These are phyloP conservation scores for Sinodicranocentrus sp. DNA, from an alignment of 2,888 invertebrate genomes.

Conservation along the genomic window DNA sequence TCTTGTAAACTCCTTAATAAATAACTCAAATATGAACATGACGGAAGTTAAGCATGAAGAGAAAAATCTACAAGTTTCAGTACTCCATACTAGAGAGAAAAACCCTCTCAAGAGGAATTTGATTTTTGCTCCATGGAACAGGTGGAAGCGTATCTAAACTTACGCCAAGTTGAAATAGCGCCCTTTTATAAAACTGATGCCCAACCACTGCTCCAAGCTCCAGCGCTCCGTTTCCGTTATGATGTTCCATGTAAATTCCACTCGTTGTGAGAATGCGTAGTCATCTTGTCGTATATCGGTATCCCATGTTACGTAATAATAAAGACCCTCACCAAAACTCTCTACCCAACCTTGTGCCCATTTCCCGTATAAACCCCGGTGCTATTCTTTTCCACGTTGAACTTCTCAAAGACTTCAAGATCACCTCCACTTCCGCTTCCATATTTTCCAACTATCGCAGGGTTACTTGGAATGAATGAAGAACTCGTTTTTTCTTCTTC, in stretches of 20 bases:
- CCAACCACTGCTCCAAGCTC: too few relatives aligned
- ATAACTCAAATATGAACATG: neutral
- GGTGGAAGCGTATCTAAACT: slow-evolving; percentile 36
- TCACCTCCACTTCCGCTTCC: slow-evolving; percentile 42
- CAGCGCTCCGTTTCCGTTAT: too few relatives aligned
- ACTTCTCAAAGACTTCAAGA: slow-evolving; percentile 8
- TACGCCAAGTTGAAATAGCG: slow-evolving; percentile 16
- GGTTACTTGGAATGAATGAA: too few relatives aligned
- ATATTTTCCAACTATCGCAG: slow-evolving; percentile 31
- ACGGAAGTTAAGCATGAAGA: too few relatives aligned
- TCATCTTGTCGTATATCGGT: slow-evolving; percentile 45
- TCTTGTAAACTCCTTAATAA: neutral
- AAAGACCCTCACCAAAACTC: neutral
- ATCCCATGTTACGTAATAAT: neutral
- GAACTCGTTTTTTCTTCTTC: too few relatives aligned
- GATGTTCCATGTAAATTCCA: neutral
- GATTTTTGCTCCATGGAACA: slow-evolving; percentile 59
- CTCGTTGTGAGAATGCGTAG: neutral
- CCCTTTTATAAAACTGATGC: neutral
- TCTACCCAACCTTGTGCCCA: slow-evolving; percentile 44
- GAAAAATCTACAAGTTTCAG: too few relatives aligned
- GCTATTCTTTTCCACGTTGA: neutral
- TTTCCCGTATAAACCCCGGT: slow-evolving; percentile 29
- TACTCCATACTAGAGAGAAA: too few relatives aligned
- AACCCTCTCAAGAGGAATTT: too few relatives aligned